phyloP scores from a whole-genome alignment of 2,797 vertebrate genomes.

The Falco columbarius region DNA sequence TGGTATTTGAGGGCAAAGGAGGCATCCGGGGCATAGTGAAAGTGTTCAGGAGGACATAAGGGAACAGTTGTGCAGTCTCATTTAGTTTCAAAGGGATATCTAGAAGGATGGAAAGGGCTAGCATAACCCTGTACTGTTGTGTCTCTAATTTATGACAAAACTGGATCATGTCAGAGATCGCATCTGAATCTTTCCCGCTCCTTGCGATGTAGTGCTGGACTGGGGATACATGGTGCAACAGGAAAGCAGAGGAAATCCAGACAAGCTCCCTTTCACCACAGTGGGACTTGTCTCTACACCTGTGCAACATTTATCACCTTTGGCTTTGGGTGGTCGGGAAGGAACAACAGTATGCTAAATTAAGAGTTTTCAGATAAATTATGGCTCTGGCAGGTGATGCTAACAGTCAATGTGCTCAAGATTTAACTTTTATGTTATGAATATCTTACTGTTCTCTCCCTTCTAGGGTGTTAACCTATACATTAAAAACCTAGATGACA shows the following conservation, averaged over 20 bases:
- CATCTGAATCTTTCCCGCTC: slow-evolving; percentile 50
- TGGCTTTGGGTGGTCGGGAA: neutral
- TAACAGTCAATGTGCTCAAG: neutral
- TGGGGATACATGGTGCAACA: slow-evolving; percentile 52
- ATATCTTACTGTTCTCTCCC: neutral
- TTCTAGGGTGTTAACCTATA: slow-evolving; percentile 96
- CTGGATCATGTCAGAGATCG: neutral
- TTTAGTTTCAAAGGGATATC: neutral
- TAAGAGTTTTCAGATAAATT: neutral
- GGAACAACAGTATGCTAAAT: neutral
- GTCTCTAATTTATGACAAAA: neutral
- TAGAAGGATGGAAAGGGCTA: neutral
- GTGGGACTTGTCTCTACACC: slow-evolving; percentile 62
- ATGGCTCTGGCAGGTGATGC: neutral
- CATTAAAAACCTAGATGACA: slow-evolving; percentile 99
- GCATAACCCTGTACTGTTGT: neutral
- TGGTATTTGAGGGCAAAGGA: neutral
- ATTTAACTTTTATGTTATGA: neutral
- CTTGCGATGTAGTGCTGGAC: neutral
- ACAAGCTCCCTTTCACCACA: neutral
- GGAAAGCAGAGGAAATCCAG: slow-evolving; percentile 70
- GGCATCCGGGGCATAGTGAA: neutral
- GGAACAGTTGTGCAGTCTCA: neutral
- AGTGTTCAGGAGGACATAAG: neutral
- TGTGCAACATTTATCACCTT: slow-evolving; percentile 44